These are phyloP conservation scores for Trogon surrucura DNA, from an alignment of 2,113 vertebrate genomes.

Conservation along the genomic window DNA sequence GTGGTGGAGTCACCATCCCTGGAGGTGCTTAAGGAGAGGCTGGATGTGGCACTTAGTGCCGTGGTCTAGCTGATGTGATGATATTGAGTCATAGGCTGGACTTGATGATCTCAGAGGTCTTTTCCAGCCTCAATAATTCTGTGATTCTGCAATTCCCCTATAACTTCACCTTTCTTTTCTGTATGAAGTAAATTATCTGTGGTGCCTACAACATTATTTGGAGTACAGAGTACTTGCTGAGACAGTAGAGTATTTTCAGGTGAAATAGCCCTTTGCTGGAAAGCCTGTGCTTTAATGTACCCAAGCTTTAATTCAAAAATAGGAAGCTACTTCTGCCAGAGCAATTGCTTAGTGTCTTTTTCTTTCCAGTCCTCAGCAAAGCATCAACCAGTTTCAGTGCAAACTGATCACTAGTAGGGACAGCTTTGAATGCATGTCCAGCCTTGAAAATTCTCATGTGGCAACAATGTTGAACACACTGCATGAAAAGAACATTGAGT, in stretches of 20 bases:
- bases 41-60: too few species aligned
- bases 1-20: too few species aligned
- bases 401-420: neutral
- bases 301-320: neutral
- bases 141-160: neutral
- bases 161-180: neutral
- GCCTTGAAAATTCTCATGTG: neutral
- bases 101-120: too few species aligned
- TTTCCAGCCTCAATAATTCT: too few species aligned
- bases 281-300: neutral
- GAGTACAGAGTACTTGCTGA: neutral
- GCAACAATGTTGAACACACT: neutral
- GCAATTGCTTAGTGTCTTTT: neutral
- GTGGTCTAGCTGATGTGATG: too few species aligned
- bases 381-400: neutral
- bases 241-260: neutral
- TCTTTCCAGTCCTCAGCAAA: constrained; percentile 16
- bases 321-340: neutral
- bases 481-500: neutral
- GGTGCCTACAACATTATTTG: neutral
- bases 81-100: too few species aligned
- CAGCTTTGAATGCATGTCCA: neutral
- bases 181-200: neutral
- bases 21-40: too few species aligned
- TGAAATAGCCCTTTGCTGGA: neutral